Conservation (phyloP, 35 echinoderm and acorn worm genomes). For the Heliocidaris erythrogramma region DNA sequence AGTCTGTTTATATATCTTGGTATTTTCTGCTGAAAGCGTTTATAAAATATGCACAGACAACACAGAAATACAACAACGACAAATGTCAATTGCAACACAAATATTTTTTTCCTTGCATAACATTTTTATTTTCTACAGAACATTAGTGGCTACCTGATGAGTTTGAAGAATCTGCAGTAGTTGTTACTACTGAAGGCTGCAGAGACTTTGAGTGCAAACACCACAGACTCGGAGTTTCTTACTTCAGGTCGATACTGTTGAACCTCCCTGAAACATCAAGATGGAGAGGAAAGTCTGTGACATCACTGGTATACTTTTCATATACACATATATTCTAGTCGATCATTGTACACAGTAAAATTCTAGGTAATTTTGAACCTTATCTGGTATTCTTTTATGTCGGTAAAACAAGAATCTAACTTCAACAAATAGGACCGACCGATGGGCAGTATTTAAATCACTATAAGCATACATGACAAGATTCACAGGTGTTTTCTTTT, state of each 20-base stretch:
- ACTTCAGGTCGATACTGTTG: slow-evolving; percentile 79
- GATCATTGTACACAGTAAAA: not conserved
- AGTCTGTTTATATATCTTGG: not conserved
- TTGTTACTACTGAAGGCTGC: slow-evolving; percentile 83
- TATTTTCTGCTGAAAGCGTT: not conserved
- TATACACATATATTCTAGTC: no score
- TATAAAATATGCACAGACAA: not conserved
- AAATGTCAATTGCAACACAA: no score
- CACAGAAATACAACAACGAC: not conserved
- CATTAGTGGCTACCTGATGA: slow-evolving; percentile 58
- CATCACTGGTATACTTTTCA: not conserved
- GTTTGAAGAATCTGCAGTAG: slow-evolving; percentile 91
- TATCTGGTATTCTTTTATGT: not conserved
- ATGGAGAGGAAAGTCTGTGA: not conserved
- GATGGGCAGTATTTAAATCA: no score
- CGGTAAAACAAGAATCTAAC: no score
- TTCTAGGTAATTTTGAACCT: no score
- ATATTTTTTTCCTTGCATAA: no score
- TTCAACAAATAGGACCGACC: no score
- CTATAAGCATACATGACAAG: no score
- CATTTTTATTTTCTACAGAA: no score
- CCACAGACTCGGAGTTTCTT: slow-evolving; percentile 58
- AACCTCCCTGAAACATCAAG: slow-evolving; percentile 71
- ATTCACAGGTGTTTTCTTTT: no score
- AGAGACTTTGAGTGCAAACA: slow-evolving; percentile 75